Base-by-base conservation (phyloP, 2,888 invertebrate species). In the Noctuana brunneofusca region DNA sequence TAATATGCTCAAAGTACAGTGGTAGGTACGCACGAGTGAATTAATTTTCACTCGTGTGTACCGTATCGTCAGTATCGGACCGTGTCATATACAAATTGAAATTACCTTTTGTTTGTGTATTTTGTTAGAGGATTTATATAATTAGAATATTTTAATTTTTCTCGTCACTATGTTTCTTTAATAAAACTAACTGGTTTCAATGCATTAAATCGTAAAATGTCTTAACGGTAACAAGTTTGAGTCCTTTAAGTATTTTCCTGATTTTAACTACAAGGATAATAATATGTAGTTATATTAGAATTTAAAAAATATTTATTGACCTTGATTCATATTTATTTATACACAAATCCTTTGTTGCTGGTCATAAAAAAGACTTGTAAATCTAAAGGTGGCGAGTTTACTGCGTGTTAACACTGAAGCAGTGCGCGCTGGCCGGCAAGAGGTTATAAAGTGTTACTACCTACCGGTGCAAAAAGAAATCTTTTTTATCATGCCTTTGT, bases 381-480 rank as follows among this genome's bases (percentile, higher is more conserved):
- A 82, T 81, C 75, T 78, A 79, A 77, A 72, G 70, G 74, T 68
- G 72, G 66, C 69, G 69, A 20, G 41, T 73, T 77, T 72, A 76
- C 72, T 74, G 72, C 71, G 75, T 80, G 80, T 75, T 79, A 78
- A 78, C 74, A 69, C 66, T 64, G 59, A 48, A 41, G 41, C 41
- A 18, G 9, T 6, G 18, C 41, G 16, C 41, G 41, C 16, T 41
- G 41, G n/a, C 16, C 67, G 67, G 66, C 56, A 27, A 38, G 65
- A 41, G 69, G 70, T 66, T 74, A 69, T 74, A 72, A 74, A 32
- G 46, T 57, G 27, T 18, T 32, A 18, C 14, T 18, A 18, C 41
- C n/a, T n/a, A n/a, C n/a, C n/a, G n/a, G 16, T 4, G 41, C 18
- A 41, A 38, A 38, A 46, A 43, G 18, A 27, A 30, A 30, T 20